A percentile compares a stretch with the other conserved stretches of the same genome.
Conservation (phyloP, 2,888 invertebrate genomes). For the Erannis defoliaria region DNA sequence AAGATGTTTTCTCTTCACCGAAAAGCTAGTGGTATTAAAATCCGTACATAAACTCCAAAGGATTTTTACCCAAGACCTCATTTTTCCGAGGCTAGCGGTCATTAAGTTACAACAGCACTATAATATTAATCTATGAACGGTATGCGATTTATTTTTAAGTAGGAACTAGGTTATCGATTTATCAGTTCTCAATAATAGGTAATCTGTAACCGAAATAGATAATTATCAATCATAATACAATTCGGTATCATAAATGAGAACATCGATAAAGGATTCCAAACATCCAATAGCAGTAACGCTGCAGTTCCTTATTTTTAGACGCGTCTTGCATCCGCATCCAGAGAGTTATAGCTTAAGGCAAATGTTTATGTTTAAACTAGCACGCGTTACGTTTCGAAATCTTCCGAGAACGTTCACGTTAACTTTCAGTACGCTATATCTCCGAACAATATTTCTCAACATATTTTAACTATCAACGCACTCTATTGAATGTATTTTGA, state of each 20-base stretch:
- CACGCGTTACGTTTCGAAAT: constrained; percentile 73
- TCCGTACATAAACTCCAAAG: no score
- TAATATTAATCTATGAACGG: no score
- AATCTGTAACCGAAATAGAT: constrained; percentile 22
- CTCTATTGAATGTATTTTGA: constrained; percentile 4
- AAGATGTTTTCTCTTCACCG: no score
- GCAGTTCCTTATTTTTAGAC: constrained; percentile 67
- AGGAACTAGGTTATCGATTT: constrained; percentile 22
- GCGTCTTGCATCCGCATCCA: constrained; percentile 71
- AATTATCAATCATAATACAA: neutral
- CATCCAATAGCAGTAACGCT: constrained; percentile 52
- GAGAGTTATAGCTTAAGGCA: constrained; percentile 67
- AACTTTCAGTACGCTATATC: constrained; percentile 45
- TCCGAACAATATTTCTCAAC: constrained; percentile 30
- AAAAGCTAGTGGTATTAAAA: no score
- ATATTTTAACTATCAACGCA: constrained; percentile 26
- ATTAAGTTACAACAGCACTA: no score
- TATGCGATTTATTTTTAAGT: no score
- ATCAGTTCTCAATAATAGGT: constrained; percentile 4
- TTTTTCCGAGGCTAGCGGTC: no score
- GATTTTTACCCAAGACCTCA: no score
- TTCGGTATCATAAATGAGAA: constrained; percentile 3
- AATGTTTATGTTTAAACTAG: constrained; percentile 80
- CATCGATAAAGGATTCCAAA: constrained; percentile 40
- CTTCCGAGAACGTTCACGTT: constrained; percentile 67